Evolutionary conservation across 2,113 vertebrate genomes (phyloP), one percentile per base, ranked within the genome.

Genomic region (Pelvicachromis taeniatus): DNA sequence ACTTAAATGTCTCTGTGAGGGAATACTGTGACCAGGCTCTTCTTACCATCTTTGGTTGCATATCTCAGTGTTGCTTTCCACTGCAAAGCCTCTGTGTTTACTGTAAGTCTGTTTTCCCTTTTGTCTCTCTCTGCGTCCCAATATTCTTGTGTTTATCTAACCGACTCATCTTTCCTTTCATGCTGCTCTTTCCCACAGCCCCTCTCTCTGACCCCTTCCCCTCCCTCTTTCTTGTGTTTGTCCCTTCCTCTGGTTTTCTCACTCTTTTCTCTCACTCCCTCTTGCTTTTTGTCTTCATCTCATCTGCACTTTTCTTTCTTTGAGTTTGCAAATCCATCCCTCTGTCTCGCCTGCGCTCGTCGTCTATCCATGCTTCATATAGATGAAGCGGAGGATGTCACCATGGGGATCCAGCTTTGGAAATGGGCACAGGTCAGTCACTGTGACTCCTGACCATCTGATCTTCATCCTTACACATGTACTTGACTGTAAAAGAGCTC

Each of bases 361-460:
- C 84, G 16, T 73, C 83, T 73, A 48, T 70, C 65, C 85, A n/a
- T 86, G 79, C 48, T 26, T 81, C 89, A 91, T 80, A 45, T 85
- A 93, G 89, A 95, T 94, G 92, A 95, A 95, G 86, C 75, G 82
- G 81, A 93, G 91, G 92, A 94, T 91, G 81, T 88, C 93, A 54
- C 90, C 92, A 5, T 82, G 88, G 85, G 93, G 86, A 87, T 81
- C 68, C 82, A 21, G 90, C 85, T 80, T 91, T 87, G 91, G 93
- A 93, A 86, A 88, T 80, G 78, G 87, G 42, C 81, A 53, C 92
- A 94, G 93, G 95, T 94, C 92, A 95, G 95, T 96, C 82, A 33
- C 38, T 78, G 77, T 92, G 90, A 88, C 87, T 81, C 80, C 85
- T 85, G 80, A 84, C 65, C 55, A 10, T 48, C 26, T 75, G 16